Percentiles rank a stretch among this genome's conserved stretches.
Evolutionary conservation across 2,888 invertebrate genomes (phyloP).

Genomic region (Nephrotoma guestfalica): DNA sequence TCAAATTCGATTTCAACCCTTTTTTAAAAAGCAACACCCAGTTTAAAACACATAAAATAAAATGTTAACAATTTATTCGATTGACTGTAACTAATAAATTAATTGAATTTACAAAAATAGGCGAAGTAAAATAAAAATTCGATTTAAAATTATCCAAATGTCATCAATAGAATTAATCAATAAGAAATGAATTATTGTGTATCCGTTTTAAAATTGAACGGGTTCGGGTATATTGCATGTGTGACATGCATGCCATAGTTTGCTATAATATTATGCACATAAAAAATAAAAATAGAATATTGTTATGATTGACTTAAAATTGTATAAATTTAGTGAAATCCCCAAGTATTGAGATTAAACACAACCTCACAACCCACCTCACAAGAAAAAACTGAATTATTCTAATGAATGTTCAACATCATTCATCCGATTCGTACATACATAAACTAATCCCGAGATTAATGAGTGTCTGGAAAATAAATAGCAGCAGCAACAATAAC

Average conservation of each 20-base stretch:
- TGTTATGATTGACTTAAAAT: neutral
- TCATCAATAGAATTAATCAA: conserved; percentile 4
- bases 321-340: neutral
- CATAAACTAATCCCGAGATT: neutral
- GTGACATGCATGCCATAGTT: neutral
- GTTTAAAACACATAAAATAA: neutral
- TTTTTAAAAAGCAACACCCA: neutral
- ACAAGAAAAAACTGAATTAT: neutral
- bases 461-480: neutral
- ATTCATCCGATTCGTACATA: neutral
- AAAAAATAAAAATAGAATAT: neutral
- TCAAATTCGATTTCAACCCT: neutral
- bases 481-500: neutral
- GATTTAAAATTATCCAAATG: conserved; percentile 3
- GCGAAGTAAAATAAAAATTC: neutral
- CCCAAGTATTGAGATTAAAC: neutral
- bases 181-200: conserved; percentile 4
- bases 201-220: neutral
- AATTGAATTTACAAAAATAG: neutral
- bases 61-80: neutral
- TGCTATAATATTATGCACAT: neutral
- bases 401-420: neutral
- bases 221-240: neutral
- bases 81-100: conserved; percentile 4
- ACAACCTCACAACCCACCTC: neutral